These are phyloP conservation scores for Seira sanloemensis DNA, from an alignment of 2,888 invertebrate species.

Conservation along the genomic window DNA sequence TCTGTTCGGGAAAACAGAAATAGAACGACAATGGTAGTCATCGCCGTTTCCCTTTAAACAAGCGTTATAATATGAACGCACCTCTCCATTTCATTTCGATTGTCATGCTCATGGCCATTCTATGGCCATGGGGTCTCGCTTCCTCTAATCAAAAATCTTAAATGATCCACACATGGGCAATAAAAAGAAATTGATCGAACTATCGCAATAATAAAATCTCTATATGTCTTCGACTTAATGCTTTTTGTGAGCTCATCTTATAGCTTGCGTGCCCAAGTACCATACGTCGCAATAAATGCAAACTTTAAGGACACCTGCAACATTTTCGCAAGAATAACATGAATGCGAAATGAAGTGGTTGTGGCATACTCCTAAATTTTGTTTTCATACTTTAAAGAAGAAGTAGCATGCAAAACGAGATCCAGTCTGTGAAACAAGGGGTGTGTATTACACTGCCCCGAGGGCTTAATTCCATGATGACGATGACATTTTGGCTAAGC, in stretches of 20 bases:
- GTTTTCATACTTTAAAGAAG: not conserved
- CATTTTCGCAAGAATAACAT: not conserved
- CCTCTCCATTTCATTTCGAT: too few species aligned
- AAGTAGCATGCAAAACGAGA: not conserved
- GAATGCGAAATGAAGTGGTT: not conserved
- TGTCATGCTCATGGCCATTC: too few species aligned
- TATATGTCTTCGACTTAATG: too few species aligned
- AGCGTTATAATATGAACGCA: too few species aligned
- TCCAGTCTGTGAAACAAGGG: not conserved
- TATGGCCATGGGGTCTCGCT: not conserved
- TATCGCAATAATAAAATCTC: not conserved
- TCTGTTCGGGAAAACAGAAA: too few species aligned
- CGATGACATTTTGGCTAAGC: not conserved
- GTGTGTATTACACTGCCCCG: not conserved
- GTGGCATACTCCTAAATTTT: not conserved
- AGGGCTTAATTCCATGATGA: not conserved
- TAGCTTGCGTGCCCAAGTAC: not conserved
- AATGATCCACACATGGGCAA: not conserved
- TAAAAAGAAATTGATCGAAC: not conserved
- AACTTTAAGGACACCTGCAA: not conserved
- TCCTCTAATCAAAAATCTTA: not conserved
- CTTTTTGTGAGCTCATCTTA: too few species aligned
- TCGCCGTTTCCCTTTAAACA: too few species aligned
- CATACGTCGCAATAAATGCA: not conserved
- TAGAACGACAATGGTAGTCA: too few species aligned